Evolutionary conservation across 1,140 invertebrate species (phyloP), one percentile per base, ranked within the genome.

Genomic region (Drosophila yakuba): DNA sequence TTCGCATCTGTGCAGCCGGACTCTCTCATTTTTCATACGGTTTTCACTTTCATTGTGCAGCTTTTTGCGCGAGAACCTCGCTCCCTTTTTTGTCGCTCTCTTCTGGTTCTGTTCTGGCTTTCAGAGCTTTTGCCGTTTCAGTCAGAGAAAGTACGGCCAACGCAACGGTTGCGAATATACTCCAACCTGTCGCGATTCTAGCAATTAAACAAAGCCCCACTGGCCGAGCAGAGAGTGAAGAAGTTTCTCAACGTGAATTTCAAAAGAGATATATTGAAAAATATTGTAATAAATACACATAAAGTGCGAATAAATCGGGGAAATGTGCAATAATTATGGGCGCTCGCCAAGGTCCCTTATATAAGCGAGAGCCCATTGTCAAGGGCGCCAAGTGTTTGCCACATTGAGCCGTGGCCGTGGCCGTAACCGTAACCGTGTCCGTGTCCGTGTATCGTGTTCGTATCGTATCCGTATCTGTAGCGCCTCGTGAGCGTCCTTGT

Each of bases 11-110:
- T 67, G 41, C 35, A 51, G 48, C 10, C 48, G 0, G 48, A 35
- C 51, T 20, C 69, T 74, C 55, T 63, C 66, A 39, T 25, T 55
- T 74, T 54, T 56, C 55, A 41, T 47, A 78, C 51, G 80, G 78
- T 78, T 89, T 89, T 89, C 84, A 89, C 84, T 89, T 89, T 89
- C 84, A 83, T 89, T 89, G 80, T 89, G 84, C 81, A 80, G 82
- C 74, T 62, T 72, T 84, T 62, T 76, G 52, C 62, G 75, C 52
- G 14, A 28, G 57, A 66, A 28, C 58, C 28, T 11, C 20, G 14
- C 54, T 35, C 57, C 25, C 51, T 59, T 35, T 52, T 50, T 44
- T 17, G 38, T 20, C 66, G 35, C 62, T 56, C 43, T 44, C 44
- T 25, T 23, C 17, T 60, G 68, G 63, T 51, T 79, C 72, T 78